Base-by-base conservation (phyloP, 2,888 invertebrate genomes). In the Tyria jacobaeae region DNA sequence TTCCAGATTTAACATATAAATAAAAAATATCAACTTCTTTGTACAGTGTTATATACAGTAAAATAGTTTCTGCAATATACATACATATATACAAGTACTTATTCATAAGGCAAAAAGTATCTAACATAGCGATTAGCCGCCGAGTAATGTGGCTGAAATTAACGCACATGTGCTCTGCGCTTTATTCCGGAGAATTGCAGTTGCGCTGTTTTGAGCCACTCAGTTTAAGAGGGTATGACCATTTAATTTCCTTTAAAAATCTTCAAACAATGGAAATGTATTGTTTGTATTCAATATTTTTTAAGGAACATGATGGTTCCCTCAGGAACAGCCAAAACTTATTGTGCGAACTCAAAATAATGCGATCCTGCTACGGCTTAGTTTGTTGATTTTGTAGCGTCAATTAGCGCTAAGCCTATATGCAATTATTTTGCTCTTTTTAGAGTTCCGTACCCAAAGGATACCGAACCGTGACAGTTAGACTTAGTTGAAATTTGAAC, bases 191-290 rank as follows among this genome's bases (percentile, higher is more conserved):
- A 65, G 69, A 75, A 79, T 71, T 76, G 78, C 80, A 78, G 66
- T 74, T 61, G 73, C 68, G 69, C 71, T 75, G 70, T 78, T 79
- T 73, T 75, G 71, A 77, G 75, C 69, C 75, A 77, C 74, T 79
- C 71, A 68, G 68, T 77, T 73, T 73, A 74, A 78, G 70, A 77
- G 68, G 67, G 71, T 68, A 79, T 76, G 75, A 77, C 78, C 78
- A 71, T 77, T 74, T 74, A 75, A 74, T 75, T 74, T 75, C 68
- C 68, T 75, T 67, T 73, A 76, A 78, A 76, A 75, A 66, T 72
- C 68, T 71, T 64, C 57, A 62, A 67, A 74, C 71, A 72, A 70
- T 75, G 73, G 60, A 64, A 66, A 65, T 69, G 66, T 66, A 59
- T 66, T 72, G 62, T 54, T 56, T 58, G 62, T 63, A 60, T 70